A percentile compares a stretch with the other conserved stretches of the same genome.
Evolutionary conservation across 2,888 invertebrate genomes (phyloP).

Genomic region (Philopedon plagiatum): DNA sequence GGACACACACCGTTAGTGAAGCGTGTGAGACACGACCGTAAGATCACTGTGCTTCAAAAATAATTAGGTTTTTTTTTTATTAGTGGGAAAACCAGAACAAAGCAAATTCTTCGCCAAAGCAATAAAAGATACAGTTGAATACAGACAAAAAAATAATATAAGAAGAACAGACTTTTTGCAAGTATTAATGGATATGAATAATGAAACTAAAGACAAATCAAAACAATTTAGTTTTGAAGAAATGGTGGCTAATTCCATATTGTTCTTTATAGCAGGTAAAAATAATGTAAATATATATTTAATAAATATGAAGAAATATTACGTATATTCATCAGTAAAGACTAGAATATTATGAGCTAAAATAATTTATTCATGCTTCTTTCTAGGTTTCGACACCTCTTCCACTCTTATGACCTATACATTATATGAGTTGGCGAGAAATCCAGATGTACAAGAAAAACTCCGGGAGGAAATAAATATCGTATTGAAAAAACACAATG

Average conservation of each 20-base stretch:
- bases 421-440: constrained; percentile 50
- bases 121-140: constrained; percentile 58
- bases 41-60: no score
- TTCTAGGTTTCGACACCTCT: constrained; percentile 54
- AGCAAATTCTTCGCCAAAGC: constrained; percentile 60
- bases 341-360: no score
- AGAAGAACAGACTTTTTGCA: constrained; percentile 58
- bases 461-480: constrained; percentile 46
- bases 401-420: constrained; percentile 54
- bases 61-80: no score
- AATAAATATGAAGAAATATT: no score
- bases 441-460: constrained; percentile 52
- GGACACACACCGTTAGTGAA: no score
- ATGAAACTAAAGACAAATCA: constrained; percentile 44
- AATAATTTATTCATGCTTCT: no score
- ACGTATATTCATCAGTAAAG: no score
- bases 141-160: constrained; percentile 56
- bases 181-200: constrained; percentile 56
- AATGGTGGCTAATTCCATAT: constrained; percentile 68
- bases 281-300: no score
- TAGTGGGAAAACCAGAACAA: constrained; percentile 36
- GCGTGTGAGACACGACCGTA: no score
- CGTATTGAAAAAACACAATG: constrained; percentile 48
- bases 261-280: constrained; percentile 50
- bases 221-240: constrained; percentile 60